These are phyloP conservation scores for Pammene aurita DNA, from an alignment of 2,888 invertebrate genomes.

Conservation along the genomic window DNA sequence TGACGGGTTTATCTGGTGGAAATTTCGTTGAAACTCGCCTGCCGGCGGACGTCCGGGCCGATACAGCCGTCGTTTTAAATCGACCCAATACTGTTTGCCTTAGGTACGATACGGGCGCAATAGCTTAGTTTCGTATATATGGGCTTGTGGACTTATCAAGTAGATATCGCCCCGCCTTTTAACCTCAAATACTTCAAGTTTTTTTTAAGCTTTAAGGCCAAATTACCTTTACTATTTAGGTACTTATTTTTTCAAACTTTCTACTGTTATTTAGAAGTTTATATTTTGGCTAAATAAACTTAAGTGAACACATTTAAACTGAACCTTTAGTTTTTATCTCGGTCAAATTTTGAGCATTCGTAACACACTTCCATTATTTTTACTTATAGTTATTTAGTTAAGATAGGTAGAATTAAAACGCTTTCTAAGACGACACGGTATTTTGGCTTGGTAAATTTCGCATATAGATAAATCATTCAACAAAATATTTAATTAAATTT, in stretches of 20 bases:
- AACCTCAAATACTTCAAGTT: neutral
- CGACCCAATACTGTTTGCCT: conserved; percentile 44
- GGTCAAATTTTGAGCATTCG: no score
- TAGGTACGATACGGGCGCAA: conserved; percentile 29
- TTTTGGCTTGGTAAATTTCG: no score
- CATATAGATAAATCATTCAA: no score
- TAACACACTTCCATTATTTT: no score
- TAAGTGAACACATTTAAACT: no score
- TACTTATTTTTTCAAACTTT: neutral
- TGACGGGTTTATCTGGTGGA: conserved; percentile 56
- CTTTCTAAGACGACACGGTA: no score
- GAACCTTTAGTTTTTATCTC: no score
- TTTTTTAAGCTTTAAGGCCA: neutral
- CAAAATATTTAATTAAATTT: no score
- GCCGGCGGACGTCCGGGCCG: conserved; percentile 55
- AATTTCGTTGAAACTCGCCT: conserved; percentile 55
- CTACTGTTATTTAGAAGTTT: no score
- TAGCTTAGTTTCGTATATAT: conserved; percentile 13
- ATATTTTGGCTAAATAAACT: no score
- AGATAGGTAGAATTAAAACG: no score
- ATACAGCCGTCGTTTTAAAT: conserved; percentile 51
- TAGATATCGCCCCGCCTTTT: neutral
- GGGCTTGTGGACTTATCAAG: conserved; percentile 19
- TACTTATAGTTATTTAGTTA: no score
- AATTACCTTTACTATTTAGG: neutral